Evolutionary conservation across 2,113 vertebrate species (phyloP).

Genomic region (Strigops habroptila): DNA sequence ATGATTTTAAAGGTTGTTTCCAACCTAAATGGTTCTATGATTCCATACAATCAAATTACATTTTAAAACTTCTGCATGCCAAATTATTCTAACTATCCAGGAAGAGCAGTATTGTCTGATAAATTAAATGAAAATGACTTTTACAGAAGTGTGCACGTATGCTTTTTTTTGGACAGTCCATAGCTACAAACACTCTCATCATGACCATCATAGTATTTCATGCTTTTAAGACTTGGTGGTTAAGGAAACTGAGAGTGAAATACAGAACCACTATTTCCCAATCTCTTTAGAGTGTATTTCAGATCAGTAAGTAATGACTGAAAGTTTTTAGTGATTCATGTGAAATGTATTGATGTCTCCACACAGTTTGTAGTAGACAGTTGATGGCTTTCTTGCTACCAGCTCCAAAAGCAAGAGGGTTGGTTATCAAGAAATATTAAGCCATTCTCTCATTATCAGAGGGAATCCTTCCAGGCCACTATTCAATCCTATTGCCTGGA

Average conservation of each 20-base stretch:
- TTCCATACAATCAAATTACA: neutral
- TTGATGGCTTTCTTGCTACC: neutral
- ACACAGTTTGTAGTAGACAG: neutral
- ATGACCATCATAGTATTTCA: neutral
- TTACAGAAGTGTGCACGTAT: neutral
- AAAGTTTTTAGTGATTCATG: neutral
- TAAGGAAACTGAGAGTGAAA: neutral
- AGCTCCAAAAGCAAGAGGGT: neutral
- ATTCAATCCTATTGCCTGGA: neutral
- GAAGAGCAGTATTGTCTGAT: neutral
- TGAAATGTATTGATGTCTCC: neutral
- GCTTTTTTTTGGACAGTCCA: neutral
- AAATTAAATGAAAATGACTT: neutral
- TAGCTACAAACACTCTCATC: neutral
- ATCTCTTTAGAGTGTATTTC: neutral
- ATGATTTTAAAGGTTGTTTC: neutral
- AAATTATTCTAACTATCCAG: neutral
- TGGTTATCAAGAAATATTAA: neutral
- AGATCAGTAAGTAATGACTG: neutral
- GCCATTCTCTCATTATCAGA: neutral
- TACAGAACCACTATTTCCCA: neutral
- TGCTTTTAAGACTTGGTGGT: neutral
- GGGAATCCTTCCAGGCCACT: neutral
- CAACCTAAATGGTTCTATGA: neutral
- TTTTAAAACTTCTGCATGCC: neutral